phyloP scores from a whole-genome alignment of 2,888 invertebrate genomes.

The Nymphalis urticae region DNA sequence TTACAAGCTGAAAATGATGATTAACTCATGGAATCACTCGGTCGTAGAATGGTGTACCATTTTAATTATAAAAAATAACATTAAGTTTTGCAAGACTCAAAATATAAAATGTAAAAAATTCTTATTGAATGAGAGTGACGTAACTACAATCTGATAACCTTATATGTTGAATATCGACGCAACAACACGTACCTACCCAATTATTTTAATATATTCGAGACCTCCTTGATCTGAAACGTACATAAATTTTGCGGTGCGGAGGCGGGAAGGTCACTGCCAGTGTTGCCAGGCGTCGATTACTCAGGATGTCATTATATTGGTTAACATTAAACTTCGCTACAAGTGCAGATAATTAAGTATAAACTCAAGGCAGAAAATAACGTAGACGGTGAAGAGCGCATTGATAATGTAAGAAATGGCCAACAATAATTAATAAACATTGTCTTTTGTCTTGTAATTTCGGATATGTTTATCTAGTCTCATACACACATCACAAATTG shows the following conservation, averaged over 20 bases:
- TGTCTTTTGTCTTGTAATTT: too few species aligned
- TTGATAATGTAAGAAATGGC: too few species aligned
- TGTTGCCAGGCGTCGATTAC: background rate
- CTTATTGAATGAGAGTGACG: slow-evolving; percentile 7
- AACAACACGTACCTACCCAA: background rate
- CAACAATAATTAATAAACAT: too few species aligned
- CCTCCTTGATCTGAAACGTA: slow-evolving; percentile 12
- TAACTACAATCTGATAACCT: slow-evolving; percentile 4
- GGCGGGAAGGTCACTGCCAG: slow-evolving; percentile 13
- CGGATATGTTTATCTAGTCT: too few species aligned
- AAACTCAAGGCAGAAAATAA: too few species aligned
- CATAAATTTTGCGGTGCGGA: slow-evolving; percentile 10
- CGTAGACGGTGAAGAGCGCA: too few species aligned
- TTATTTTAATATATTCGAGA: slow-evolving; percentile 5
- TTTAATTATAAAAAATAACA: too few species aligned
- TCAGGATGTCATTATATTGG: slow-evolving; percentile 1
- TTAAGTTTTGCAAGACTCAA: background rate
- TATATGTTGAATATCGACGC: slow-evolving; percentile 5
- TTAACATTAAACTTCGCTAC: background rate
- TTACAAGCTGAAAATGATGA: too few species aligned
- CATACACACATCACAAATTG: too few species aligned
- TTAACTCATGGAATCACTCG: too few species aligned
- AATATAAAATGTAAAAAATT: background rate
- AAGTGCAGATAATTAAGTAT: too few species aligned
- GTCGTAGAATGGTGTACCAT: too few species aligned